These are phyloP conservation scores for Mamestra brassicae DNA, from an alignment of 2,888 invertebrate species.

Conservation along the genomic window DNA sequence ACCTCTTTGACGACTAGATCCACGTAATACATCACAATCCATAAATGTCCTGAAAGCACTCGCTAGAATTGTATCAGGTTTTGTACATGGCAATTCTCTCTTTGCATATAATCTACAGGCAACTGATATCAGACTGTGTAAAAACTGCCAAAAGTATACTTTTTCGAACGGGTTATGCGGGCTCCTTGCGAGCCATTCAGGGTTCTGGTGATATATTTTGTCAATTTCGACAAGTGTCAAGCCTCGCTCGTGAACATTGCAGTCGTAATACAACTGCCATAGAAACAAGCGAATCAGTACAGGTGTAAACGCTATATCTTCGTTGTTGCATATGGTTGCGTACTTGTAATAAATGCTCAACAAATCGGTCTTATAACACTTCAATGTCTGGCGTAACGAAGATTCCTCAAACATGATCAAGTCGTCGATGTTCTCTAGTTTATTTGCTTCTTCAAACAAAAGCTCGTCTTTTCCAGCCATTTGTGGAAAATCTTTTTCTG, in stretches of 20 bases:
- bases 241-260: slow-evolving; percentile 86
- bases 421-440: slow-evolving; percentile 66
- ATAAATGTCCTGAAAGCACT: slow-evolving; percentile 89
- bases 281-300: slow-evolving; percentile 89
- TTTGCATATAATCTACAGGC: slow-evolving; percentile 87
- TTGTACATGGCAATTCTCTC: slow-evolving; percentile 76
- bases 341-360: slow-evolving; percentile 89
- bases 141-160: slow-evolving; percentile 92
- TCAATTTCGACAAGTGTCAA: slow-evolving; percentile 90
- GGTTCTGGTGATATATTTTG: slow-evolving; percentile 85
- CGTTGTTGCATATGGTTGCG: slow-evolving; percentile 85
- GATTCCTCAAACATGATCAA: slow-evolving; percentile 84
- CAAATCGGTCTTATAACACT: slow-evolving; percentile 85
- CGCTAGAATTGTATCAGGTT: slow-evolving; percentile 88
- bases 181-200: slow-evolving; percentile 83
- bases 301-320: slow-evolving; percentile 81
- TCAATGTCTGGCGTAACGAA: slow-evolving; percentile 85
- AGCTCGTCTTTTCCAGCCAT: slow-evolving; percentile 56
- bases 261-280: slow-evolving; percentile 92
- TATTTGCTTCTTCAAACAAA: slow-evolving; percentile 31
- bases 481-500: slow-evolving; percentile 52
- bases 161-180: slow-evolving; percentile 91
- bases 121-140: slow-evolving; percentile 89
- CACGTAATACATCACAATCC: slow-evolving; percentile 85
- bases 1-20: slow-evolving; percentile 84